Evolutionary conservation across 2,888 invertebrate species (phyloP).

Genomic region (Brachylomia viminalis): DNA sequence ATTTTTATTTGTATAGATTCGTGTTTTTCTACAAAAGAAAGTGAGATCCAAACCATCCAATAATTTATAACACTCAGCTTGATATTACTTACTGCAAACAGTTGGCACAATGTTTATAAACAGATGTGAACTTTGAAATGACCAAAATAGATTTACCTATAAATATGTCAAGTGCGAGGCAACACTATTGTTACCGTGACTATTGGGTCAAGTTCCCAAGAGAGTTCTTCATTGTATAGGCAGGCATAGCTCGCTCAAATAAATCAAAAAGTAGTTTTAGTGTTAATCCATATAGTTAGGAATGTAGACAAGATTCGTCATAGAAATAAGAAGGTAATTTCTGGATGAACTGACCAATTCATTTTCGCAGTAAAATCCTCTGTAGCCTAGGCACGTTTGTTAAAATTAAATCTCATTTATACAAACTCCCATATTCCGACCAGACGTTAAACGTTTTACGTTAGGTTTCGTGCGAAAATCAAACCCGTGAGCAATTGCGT

Average conservation of each 20-base stretch:
- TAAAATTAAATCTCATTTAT: too few relatives aligned
- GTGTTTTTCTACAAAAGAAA: not conserved
- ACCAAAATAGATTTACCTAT: constrained; percentile 42
- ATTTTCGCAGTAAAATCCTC: not conserved
- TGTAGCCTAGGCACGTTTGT: not conserved
- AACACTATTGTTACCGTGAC: too few relatives aligned
- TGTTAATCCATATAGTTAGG: not conserved
- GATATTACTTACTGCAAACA: not conserved
- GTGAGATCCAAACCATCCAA: not conserved
- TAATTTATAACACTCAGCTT: not conserved
- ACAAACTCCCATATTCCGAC: too few relatives aligned
- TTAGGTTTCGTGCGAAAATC: too few relatives aligned
- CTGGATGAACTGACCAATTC: not conserved
- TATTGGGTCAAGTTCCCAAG: constrained; percentile 33
- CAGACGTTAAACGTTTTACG: too few relatives aligned
- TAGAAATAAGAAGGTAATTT: not conserved
- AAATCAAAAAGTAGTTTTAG: not conserved
- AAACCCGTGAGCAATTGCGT: not conserved
- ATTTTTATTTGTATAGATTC: not conserved
- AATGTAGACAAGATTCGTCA: constrained; percentile 6
- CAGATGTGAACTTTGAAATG: constrained; percentile 26
- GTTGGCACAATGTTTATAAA: constrained; percentile 29
- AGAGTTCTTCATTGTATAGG: constrained; percentile 7
- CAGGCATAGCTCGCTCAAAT: not conserved
- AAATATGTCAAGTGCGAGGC: constrained; percentile 44